These are phyloP conservation scores for Pseudeuparius sepicola DNA, from an alignment of 2,888 invertebrate species.

Conservation along the genomic window DNA sequence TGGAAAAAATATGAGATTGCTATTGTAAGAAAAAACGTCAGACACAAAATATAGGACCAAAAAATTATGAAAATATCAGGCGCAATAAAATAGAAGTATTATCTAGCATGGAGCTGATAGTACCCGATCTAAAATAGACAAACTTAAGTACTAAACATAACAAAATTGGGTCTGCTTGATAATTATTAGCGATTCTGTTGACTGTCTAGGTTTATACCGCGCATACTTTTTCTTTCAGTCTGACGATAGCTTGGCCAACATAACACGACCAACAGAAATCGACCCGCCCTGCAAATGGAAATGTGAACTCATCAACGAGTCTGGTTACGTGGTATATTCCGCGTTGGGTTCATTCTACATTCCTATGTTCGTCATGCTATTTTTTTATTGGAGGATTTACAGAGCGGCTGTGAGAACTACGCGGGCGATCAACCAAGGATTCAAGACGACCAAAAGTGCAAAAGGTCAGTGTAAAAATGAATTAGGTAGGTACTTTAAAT, in stretches of 20 bases:
- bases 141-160: no score
- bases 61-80: no score
- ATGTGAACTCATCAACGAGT: constrained; percentile 87
- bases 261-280: constrained; percentile 25
- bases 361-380: constrained; percentile 95
- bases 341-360: constrained; percentile 97
- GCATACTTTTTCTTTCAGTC: constrained; percentile 29
- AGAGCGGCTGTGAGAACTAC: constrained; percentile 87
- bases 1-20: no score
- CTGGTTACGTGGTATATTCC: constrained; percentile 93
- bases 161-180: no score
- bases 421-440: constrained; percentile 86
- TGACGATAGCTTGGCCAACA: constrained; percentile 23
- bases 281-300: constrained; percentile 68
- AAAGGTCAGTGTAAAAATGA: neutral
- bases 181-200: no score
- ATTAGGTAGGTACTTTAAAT: neutral
- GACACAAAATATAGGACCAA: no score
- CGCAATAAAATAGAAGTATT: no score
- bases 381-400: constrained; percentile 97
- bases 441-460: constrained; percentile 57
- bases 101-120: no score
- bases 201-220: no score
- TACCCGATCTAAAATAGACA: no score
- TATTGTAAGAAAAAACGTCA: no score